Evolutionary conservation across 2,797 vertebrate species (phyloP).

Genomic region (Poecilia wingei): DNA sequence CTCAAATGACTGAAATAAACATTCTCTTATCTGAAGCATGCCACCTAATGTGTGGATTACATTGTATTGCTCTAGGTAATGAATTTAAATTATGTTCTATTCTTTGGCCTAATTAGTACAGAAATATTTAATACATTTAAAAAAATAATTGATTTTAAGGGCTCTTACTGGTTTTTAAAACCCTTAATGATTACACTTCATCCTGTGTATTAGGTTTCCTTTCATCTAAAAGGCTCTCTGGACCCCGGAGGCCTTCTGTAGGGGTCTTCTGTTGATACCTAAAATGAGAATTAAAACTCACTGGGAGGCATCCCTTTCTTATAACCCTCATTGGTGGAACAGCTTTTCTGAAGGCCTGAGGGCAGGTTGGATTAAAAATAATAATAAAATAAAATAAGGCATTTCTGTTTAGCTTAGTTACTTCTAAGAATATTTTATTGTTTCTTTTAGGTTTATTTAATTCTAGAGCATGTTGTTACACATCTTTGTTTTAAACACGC

Average conservation of each 20-base stretch:
- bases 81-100: not conserved
- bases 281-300: not conserved
- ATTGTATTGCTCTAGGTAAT: not conserved
- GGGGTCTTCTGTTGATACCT: not conserved
- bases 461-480: not conserved
- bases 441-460: not conserved
- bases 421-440: not conserved
- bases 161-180: not conserved
- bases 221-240: not conserved
- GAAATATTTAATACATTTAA: not conserved
- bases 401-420: not conserved
- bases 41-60: not conserved
- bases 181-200: not conserved
- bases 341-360: not conserved
- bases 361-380: not conserved
- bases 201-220: not conserved
- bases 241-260: not conserved
- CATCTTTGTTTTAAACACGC: not conserved
- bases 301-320: not conserved
- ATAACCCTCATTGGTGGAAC: not conserved
- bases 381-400: not conserved
- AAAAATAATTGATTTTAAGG: not conserved
- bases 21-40: not conserved
- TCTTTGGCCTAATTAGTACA: not conserved
- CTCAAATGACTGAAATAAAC: conserved; percentile 1